Percentiles rank a stretch among this genome's conserved stretches.
Evolutionary conservation across 37 sponge, comb jelly and placozoan species (phyloP).

Genomic region (Cladorhizidae sp.): DNA sequence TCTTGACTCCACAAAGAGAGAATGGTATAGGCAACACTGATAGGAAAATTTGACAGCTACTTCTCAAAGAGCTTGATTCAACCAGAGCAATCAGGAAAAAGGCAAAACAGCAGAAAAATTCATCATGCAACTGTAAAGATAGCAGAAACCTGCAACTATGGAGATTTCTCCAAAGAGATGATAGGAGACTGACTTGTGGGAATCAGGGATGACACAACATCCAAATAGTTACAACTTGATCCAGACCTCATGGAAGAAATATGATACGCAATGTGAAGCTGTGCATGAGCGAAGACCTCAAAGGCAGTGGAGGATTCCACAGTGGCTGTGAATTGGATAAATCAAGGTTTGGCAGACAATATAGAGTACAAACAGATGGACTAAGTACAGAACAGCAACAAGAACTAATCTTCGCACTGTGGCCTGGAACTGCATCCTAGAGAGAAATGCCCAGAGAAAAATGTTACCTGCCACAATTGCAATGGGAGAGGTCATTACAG

Average conservation of each 20-base stretch:
- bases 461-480: conserved; percentile 11
- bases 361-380: neutral
- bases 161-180: conserved; percentile 22
- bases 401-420: conserved; percentile 8
- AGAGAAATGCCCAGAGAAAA: conserved; percentile 11
- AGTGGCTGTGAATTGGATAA: neutral
- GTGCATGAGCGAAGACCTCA: neutral
- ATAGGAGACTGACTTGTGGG: conserved; percentile 31
- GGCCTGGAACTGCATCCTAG: neutral
- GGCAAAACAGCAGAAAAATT: conserved; percentile 29
- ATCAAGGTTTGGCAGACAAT: neutral
- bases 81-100: conserved; percentile 8
- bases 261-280: neutral
- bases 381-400: neutral
- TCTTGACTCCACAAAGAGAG: neutral
- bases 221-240: conserved; percentile 18
- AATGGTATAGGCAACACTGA: neutral
- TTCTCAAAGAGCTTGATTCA: conserved; percentile 28
- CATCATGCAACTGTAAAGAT: conserved; percentile 21
- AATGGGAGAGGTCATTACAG: conserved; percentile 17
- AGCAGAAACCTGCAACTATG: conserved; percentile 26
- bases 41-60: neutral
- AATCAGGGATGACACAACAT: conserved; percentile 7
- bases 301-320: neutral
- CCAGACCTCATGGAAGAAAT: conserved; percentile 14